Evolutionary conservation across 2,113 vertebrate genomes (phyloP), one percentile per base, ranked within the genome.

Genomic region (Crypturellus undulatus): DNA sequence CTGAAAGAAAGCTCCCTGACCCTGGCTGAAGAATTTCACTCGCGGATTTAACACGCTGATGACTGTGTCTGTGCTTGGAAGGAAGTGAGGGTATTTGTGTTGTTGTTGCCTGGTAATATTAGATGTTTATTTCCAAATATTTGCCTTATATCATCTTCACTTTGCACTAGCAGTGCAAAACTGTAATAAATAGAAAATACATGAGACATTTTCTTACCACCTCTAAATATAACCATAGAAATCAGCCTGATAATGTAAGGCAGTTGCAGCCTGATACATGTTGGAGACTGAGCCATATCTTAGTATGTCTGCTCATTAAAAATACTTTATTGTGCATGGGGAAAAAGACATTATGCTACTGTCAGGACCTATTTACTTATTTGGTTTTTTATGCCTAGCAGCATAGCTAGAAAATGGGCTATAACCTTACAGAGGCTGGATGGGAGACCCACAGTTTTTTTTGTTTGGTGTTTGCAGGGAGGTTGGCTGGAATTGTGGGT

Each of bases 21-120:
- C 4, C 69, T 92, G 63, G 3, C 36, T 91, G 56, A 64, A 90
- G 79, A 79, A 76, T 84, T 93, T 81, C 12, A 9, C 28, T 58
- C 24, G 20, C 64, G 73, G 34, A 2, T 84, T 96, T 92, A 76
- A 47, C 71, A 87, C 76, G 60, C 9, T 36, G 62, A 40, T 92
- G 89, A 40, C 25, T 40, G 1, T 76, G 19, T 38, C 60, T 84
- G 69, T 81, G 72, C 78, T 89, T 84, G 80, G 83, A 90, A 87
- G 86, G 77, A 93, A 84, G 86, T 21, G 32, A 90, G 59, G 30
- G 65, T 92, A 70, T 95, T 90, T 93, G 83, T 94, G 43, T 79
- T 92, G 60, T 87, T 93, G 80, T 81, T 93, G 77, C 90, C 72
- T 92, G 81, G 92, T 93, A 90, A 88, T 96, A 78, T 77, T 94